A percentile compares a stretch with the other conserved stretches of the same genome.
Conservation (phyloP, 2,113 vertebrate genomes). For the Eurypyga helias region DNA sequence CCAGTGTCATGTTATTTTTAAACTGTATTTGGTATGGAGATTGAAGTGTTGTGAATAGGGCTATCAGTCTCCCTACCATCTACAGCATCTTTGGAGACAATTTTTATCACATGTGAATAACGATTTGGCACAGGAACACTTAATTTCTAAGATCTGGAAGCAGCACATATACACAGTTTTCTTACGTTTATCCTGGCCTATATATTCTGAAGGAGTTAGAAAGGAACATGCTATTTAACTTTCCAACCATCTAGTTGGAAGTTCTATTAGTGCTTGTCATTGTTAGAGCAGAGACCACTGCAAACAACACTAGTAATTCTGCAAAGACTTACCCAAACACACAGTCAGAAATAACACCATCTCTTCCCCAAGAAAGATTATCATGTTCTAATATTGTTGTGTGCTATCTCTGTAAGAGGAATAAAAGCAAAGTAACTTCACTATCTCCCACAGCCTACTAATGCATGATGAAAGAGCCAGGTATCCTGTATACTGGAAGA, state of each 20-base stretch:
- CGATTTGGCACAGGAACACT: not conserved
- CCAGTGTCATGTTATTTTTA: slow-evolving; percentile 26
- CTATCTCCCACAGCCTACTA: not conserved
- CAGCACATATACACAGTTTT: not conserved
- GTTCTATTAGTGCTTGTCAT: not conserved
- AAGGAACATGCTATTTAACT: not conserved
- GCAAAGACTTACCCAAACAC: not conserved
- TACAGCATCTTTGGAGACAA: slow-evolving; percentile 15
- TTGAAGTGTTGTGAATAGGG: slow-evolving; percentile 45
- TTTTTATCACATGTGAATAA: slow-evolving; percentile 59
- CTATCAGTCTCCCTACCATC: slow-evolving; percentile 36
- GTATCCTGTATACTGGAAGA: not conserved
- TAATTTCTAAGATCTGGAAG: not conserved
- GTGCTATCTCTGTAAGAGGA: not conserved
- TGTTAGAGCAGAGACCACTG: not conserved
- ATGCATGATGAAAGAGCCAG: not conserved
- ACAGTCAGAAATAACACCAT: not conserved
- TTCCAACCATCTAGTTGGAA: not conserved
- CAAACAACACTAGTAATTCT: not conserved
- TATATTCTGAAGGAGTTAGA: not conserved
- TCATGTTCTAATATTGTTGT: not conserved
- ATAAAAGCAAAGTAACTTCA: not conserved
- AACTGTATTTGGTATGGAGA: slow-evolving; percentile 22
- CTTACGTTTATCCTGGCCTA: not conserved
- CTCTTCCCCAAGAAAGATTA: not conserved